A percentile compares a stretch with the other conserved stretches of the same genome.
Conservation (phyloP, 2,797 vertebrate genomes). For the Chelon labrosus region DNA sequence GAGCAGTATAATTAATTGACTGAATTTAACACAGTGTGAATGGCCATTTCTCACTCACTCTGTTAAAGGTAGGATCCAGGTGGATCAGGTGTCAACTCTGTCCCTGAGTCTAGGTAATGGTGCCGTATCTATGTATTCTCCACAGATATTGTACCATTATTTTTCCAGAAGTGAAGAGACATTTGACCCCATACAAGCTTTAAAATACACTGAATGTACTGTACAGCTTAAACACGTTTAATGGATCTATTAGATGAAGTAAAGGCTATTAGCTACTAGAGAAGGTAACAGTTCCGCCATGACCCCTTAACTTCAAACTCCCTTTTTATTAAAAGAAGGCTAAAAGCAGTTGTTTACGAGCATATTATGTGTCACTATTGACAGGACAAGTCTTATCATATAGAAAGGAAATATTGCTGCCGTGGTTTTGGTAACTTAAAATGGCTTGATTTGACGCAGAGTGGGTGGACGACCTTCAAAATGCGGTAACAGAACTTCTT, state of each 20-base stretch:
- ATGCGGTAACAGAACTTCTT: no score
- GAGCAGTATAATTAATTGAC: conserved; percentile 53
- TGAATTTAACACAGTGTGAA: conserved; percentile 61
- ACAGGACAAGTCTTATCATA: background rate
- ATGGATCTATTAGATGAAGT: background rate
- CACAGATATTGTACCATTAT: background rate
- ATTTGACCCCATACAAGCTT: background rate
- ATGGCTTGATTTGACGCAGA: no score
- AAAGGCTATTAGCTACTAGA: background rate
- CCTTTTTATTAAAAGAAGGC: background rate
- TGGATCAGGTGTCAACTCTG: conserved; percentile 28
- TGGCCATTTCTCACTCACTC: conserved; percentile 38
- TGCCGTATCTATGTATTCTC: background rate
- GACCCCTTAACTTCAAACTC: no score
- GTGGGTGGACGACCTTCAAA: no score
- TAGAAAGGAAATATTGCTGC: no score
- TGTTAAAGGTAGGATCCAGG: conserved; percentile 36
- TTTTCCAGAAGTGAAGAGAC: background rate
- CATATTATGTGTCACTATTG: background rate
- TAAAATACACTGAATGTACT: background rate
- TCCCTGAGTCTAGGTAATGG: conserved; percentile 14
- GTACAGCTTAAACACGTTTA: background rate
- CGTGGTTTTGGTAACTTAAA: no score
- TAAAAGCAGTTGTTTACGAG: background rate
- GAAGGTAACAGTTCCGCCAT: background rate